phyloP scores from a whole-genome alignment of 2,797 vertebrate genomes.

The Centroberyx gerrardi region DNA sequence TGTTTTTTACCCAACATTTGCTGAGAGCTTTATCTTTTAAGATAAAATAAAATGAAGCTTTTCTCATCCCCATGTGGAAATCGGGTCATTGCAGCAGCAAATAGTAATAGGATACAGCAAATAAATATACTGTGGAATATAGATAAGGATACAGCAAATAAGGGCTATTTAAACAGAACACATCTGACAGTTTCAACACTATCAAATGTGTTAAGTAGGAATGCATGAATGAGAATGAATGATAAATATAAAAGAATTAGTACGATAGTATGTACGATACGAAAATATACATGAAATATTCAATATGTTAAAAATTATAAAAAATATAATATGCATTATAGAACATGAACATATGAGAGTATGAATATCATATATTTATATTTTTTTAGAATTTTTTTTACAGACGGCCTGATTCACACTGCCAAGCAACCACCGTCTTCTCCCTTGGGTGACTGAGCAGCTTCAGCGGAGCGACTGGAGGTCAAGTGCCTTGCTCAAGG shows the following conservation, averaged over 20 bases:
- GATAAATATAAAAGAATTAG: no score
- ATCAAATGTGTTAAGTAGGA: not conserved
- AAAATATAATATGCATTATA: no score
- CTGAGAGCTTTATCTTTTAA: not conserved
- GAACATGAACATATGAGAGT: no score
- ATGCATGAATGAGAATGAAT: not conserved
- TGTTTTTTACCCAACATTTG: not conserved
- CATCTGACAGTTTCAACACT: not conserved
- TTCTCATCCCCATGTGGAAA: not conserved
- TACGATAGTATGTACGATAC: no score
- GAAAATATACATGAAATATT: no score
- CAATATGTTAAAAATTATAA: not conserved
- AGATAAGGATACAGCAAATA: not conserved
- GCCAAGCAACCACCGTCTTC: not conserved
- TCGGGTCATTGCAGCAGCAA: not conserved
- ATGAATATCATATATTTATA: no score
- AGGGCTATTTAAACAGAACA: no score
- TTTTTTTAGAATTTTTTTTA: no score
- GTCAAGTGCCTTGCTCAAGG: constrained; percentile 2
- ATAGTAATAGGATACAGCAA: not conserved
- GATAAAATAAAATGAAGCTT: constrained; percentile 10
- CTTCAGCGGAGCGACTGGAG: not conserved
- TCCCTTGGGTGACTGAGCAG: not conserved
- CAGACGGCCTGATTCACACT: no score
- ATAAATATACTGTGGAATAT: not conserved